Base-by-base conservation (phyloP, 2,113 vertebrate species). In the Scomber scombrus region DNA sequence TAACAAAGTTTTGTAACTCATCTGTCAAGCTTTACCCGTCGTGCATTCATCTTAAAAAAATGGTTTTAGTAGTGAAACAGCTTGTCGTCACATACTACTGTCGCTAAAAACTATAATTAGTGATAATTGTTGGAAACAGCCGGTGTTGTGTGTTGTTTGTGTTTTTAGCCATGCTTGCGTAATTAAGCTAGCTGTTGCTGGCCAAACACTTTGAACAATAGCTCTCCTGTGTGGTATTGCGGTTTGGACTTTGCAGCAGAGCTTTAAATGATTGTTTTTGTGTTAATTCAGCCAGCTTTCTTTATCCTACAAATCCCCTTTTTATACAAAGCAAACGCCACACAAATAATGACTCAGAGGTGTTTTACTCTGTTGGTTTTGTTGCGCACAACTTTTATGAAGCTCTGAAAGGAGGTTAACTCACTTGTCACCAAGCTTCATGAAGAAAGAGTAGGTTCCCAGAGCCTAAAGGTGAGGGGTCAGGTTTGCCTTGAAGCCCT, bases 91-190 rank as follows among this genome's bases (percentile, higher is more conserved):
- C 34, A 12, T n/a, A 11, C 13, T 10, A 1, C 13, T 23, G 6
- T 0, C 3, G 0, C 4, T 4, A 5, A 43, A 26, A 13, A 3
- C 1, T 31, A 3, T 23, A 34, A 19, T 11, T 26, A 5, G 2
- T 8, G 8, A 2, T 12, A 34, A 67, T 3, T 14, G 0, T 49
- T 65, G 12, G 3, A 18, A 65, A 65, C 72, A 55, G 71, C 34
- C 69, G 47, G 15, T 40, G 43, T 23, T 65, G 78, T 54, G 49
- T 68, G 49, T 71, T 87, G 78, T 88, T 86, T 75, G 64, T 91
- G 87, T 85, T 91, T 86, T 84, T 88, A 89, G 75, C 88, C 75
- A 14, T 57, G 11, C 64, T 81, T 83, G 79, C 79, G 76, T 80
- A 84, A 85, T 81, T 71, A n/a, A 52, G 57, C 50, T 31, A 58